Base-by-base conservation (phyloP, 2,113 vertebrate genomes). In the Prietella phreatophila region DNA sequence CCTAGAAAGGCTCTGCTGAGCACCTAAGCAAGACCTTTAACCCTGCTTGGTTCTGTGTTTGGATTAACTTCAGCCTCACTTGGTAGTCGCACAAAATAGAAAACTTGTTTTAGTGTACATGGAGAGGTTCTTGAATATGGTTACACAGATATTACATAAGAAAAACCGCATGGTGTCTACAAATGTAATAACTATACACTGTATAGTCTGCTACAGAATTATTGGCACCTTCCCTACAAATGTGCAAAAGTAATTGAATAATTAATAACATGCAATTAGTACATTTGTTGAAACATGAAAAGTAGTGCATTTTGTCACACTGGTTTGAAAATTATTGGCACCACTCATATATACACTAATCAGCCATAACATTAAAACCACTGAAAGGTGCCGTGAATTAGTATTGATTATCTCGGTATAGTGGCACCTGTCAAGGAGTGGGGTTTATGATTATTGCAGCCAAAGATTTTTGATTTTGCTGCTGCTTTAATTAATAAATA, bases 151-250 rank as follows among this genome's bases (percentile, higher is more conserved):
- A 17, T 78, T 78, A 80, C 50, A 30, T 53, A 79, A 79, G 27
- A 30, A 50, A 55, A 80, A 80, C 27, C 14, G 42, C 75, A 78
- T 78, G 75, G 75, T 78, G 75, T 78, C 75, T 30, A 55, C 4
- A 80, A 80, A 30, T 55, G 25, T 53, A 79, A 79, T 63, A 76
- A 79, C 60, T n/a, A 60, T 76, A 85, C 63, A 71, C 8, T 84
- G 83, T 84, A 80, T 67, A 30, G 39, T 80, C 60, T 86, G 42
- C 25, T n/a, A 78, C 78, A 80, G 60, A 86, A 55, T 80, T 80
- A 80, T 80, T 80, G 78, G 78, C 50, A 80, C n/a, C 50, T 80
- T 30, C 50, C n/a, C 27, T 80, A 30, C 2, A 80, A 9, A 55
- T 55, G 50, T 55, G 27, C 50, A 55, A 78, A 78, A n/a, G 4